A percentile compares a stretch with the other conserved stretches of the same genome.
Evolutionary conservation across 1,140 invertebrate species (phyloP).

Genomic region (Drosophila erecta): DNA sequence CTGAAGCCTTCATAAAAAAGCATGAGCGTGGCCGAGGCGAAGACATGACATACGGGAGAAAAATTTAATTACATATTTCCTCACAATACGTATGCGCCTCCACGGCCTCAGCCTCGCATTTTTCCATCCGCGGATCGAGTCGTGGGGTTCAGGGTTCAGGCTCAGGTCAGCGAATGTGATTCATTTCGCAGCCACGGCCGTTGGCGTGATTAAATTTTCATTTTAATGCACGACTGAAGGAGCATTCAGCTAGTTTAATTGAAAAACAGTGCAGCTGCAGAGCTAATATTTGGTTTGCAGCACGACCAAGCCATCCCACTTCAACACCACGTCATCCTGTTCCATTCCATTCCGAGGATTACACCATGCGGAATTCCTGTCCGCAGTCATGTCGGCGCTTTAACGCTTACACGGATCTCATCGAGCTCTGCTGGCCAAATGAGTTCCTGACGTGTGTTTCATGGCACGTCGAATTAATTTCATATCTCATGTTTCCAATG

Average conservation of each 20-base stretch:
- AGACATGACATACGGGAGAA: conserved; percentile 36
- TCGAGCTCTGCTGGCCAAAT: conserved; percentile 43
- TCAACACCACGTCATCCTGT: not conserved
- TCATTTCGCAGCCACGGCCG: conserved; percentile 38
- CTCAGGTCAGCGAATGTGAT: conserved; percentile 48
- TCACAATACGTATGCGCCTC: conserved; percentile 54
- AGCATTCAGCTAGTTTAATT: conserved; percentile 78
- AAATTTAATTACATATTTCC: conserved; percentile 80
- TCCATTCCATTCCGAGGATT: not conserved
- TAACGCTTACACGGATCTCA: conserved; percentile 41
- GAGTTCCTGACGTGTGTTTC: conserved; percentile 52
- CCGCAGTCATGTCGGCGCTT: conserved; percentile 49
- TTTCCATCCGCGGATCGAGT: conserved; percentile 27
- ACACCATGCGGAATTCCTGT: not conserved
- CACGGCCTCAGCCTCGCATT: conserved; percentile 17
- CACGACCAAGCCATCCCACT: conserved; percentile 10
- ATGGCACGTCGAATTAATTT: conserved; percentile 47
- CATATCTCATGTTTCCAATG: conserved; percentile 30
- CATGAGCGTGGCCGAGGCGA: conserved; percentile 3
- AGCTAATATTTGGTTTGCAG: conserved; percentile 75
- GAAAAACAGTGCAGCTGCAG: conserved; percentile 67
- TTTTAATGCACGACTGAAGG: conserved; percentile 81
- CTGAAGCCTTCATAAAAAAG: conserved; percentile 15
- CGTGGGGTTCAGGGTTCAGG: conserved; percentile 31
- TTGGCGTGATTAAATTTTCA: conserved; percentile 80